Conservation (phyloP, 2,797 vertebrate species). For the Lepidocolaptes lacrymiger region DNA sequence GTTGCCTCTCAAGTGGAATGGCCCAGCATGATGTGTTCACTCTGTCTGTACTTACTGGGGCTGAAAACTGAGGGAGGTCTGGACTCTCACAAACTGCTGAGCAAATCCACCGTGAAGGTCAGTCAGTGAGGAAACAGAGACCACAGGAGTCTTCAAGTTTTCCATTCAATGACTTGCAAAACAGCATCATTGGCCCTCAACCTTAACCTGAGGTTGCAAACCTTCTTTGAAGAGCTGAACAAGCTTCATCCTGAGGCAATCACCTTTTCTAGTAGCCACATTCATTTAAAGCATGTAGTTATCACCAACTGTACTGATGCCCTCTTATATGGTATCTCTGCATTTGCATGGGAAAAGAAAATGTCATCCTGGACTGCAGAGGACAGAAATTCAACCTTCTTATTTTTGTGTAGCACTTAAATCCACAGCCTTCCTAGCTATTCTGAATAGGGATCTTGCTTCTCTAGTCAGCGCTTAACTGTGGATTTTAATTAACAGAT, state of each 20-base stretch:
- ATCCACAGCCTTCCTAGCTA: background rate
- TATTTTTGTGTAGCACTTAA: background rate
- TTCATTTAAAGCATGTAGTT: background rate
- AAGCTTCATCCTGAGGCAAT: background rate
- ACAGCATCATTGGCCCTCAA: background rate
- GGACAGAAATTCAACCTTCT: background rate
- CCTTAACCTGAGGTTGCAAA: background rate
- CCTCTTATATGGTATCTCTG: background rate
- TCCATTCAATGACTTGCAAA: background rate
- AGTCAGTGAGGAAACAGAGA: background rate
- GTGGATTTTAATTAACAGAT: background rate
- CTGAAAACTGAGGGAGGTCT: background rate
- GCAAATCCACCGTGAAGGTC: background rate
- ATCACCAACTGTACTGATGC: background rate
- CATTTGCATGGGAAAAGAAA: background rate
- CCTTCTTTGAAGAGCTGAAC: background rate
- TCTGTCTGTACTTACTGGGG: background rate
- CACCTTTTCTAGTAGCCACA: accelerated
- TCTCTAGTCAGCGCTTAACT: background rate
- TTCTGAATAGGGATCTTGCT: background rate
- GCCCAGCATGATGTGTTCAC: background rate
- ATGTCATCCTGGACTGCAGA: background rate
- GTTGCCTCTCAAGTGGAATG: background rate
- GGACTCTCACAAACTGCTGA: background rate
- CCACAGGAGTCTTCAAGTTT: background rate